Evolutionary conservation across 1,140 invertebrate genomes (phyloP), one percentile per base, ranked within the genome.

Genomic region (Drosophila sulfurigaster): DNA sequence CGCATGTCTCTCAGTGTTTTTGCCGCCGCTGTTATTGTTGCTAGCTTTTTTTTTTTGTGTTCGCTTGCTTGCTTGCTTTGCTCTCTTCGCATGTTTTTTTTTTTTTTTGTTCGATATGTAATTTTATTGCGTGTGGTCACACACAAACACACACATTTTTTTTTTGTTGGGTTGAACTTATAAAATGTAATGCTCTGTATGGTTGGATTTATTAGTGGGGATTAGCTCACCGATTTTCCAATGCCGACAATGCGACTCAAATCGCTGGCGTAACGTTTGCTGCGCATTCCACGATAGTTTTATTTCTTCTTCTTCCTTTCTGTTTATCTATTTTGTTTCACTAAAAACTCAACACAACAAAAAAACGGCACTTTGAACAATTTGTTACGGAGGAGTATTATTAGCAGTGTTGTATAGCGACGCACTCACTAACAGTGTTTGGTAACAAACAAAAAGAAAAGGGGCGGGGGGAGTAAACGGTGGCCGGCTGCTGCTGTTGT

Each of bases 181-280:
- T 70, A 60, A 25, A 60, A 57, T 65, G 56, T 1, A 68, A 68
- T 60, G 8, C 2, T 3, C 7, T 38, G 35, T 8, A 38, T 25
- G 20, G 20, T 38, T 38, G 35, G 35, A 38, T 38, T 38, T 38
- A 25, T 25, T 25, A 25, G 20, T 38, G 35, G 51, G 51, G 49
- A 75, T 65, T 81, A 77, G 80, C 83, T 87, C 83, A 87, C 83
- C 83, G 83, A 88, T 87, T 87, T 87, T 80, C 83, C 83, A 71
- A 6, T 60, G 69, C 72, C 63, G 71, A 88, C 83, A 78, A 88
- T 68, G 83, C 83, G 83, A 63, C 80, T 75, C 45, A 88, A 87
- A 66, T 87, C 83, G 80, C 79, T 87, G 77, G 83, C 78, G 71
- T 91, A 87, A 71, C 87, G 74, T 81, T 90, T 91, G 79, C 71